Base-by-base conservation (phyloP, 1,140 invertebrate genomes). In the Neodiprion virginianus region DNA sequence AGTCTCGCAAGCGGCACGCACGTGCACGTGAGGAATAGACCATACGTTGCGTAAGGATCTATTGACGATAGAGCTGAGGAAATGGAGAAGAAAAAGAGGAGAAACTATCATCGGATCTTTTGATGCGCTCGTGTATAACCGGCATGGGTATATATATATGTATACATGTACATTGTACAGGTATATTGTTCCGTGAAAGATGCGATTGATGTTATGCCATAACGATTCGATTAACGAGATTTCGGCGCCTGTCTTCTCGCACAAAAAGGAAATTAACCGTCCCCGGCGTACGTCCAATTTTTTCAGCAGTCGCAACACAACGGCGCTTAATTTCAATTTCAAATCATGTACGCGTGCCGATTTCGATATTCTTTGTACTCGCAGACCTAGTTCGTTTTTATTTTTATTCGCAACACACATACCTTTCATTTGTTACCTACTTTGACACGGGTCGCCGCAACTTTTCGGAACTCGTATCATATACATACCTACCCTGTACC, bases 321-420 rank as follows among this genome's bases (percentile, higher is more conserved):
- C 28, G 5, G 28, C 28, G 28, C 28, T 40, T 40, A 61, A 61
- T 61, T 61, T 14, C 11, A 61, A 61, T 61, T 61, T 61, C 53
- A 61, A 61, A 61, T 61, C 53, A 61, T 61, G 53, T 61, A 61
- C 53, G 53, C 53, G 53, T 61, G 53, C 53, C n/a, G n/a, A 17
- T 61, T 61, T 17, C 53, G 53, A 61, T 61, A 61, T 61, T 61
- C 11, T 17, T 61, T 61, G 11, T 61, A 14, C n/a, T 61, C n/a
- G 53, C 53, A 14, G 53, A 61, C 53, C 11, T 17, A 14, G 53
- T 40, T 40, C 28, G 2, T 61, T 17, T 5, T 61, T 61, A 61
- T 40, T 40, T 40, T 40, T 40, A 40, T 40, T 40, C 28, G 28
- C 28, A 40, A 40, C 28, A 40, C 28, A 40, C 28, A 5, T 61